phyloP scores from a whole-genome alignment of 2,888 invertebrate species.

The Phoronis australis region DNA sequence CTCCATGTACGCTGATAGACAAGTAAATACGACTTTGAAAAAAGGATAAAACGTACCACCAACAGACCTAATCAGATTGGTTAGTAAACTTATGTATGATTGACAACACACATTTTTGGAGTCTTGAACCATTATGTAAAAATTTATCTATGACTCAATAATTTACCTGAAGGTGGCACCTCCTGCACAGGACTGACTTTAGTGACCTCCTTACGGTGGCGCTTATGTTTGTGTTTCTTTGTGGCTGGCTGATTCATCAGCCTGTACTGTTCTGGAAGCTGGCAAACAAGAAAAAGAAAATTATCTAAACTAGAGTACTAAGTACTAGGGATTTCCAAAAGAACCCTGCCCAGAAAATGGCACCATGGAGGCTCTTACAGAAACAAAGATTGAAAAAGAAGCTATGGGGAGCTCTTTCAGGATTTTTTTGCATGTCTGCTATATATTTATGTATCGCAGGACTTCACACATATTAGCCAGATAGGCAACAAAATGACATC shows the following conservation, averaged over 20 bases:
- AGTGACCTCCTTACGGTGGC: conserved; percentile 57
- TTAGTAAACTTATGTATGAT: too few relatives aligned
- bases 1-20: too few relatives aligned
- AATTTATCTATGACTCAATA: background rate
- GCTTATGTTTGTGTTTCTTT: conserved; percentile 91
- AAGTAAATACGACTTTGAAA: conserved; percentile 2
- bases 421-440: too few relatives aligned
- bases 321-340: background rate
- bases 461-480: too few relatives aligned
- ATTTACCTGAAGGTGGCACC: conserved; percentile 37
- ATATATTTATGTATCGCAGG: too few relatives aligned
- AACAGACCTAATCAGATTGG: background rate
- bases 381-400: too few relatives aligned
- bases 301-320: background rate
- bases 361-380: too few relatives aligned
- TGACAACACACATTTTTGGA: conserved; percentile 9
- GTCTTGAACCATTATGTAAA: background rate
- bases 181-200: conserved; percentile 37
- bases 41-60: background rate
- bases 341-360: too few relatives aligned
- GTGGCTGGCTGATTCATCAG: conserved; percentile 86
- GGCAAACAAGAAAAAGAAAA: conserved; percentile 25
- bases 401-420: too few relatives aligned
- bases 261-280: conserved; percentile 90
- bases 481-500: too few relatives aligned